These are phyloP conservation scores for Lycaena phlaeas DNA, from an alignment of 2,888 invertebrate genomes.

Conservation along the genomic window DNA sequence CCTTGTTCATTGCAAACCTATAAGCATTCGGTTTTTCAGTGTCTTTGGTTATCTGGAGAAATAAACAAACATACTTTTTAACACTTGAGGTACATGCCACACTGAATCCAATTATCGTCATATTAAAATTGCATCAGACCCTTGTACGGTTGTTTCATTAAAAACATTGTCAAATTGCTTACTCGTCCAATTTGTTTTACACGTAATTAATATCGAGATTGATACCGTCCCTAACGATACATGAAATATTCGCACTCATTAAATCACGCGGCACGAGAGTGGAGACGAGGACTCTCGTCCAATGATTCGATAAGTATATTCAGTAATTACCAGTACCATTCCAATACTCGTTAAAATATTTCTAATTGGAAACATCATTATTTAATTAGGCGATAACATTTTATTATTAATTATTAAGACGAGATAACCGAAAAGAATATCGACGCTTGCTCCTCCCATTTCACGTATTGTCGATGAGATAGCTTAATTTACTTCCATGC, in stretches of 20 bases:
- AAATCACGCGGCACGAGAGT: constrained; percentile 29
- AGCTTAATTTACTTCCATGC: no score
- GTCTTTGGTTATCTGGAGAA: no score
- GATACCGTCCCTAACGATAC: constrained; percentile 65
- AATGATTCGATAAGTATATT: constrained; percentile 27
- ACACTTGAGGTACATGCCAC: no score
- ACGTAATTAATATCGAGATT: constrained; percentile 64
- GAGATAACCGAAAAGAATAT: no score
- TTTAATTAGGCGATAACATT: no score
- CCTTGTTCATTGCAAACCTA: no score
- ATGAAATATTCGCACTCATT: constrained; percentile 67
- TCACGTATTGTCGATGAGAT: no score
- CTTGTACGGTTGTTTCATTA: constrained; percentile 5
- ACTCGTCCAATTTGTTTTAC: constrained; percentile 57
- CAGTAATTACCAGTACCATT: constrained; percentile 15
- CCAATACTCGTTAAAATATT: neutral
- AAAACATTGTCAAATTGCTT: constrained; percentile 26
- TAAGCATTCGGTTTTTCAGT: no score
- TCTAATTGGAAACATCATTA: no score
- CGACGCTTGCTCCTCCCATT: no score
- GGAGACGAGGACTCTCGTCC: constrained; percentile 45
- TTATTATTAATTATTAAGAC: no score
- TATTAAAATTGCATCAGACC: neutral
- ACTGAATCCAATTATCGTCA: neutral
- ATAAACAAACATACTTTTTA: no score